A percentile compares a stretch with the other conserved stretches of the same genome.
These are phyloP conservation scores for Caenorhabditis parvicauda DNA, from an alignment of 2,888 invertebrate genomes.

Conservation along the genomic window DNA sequence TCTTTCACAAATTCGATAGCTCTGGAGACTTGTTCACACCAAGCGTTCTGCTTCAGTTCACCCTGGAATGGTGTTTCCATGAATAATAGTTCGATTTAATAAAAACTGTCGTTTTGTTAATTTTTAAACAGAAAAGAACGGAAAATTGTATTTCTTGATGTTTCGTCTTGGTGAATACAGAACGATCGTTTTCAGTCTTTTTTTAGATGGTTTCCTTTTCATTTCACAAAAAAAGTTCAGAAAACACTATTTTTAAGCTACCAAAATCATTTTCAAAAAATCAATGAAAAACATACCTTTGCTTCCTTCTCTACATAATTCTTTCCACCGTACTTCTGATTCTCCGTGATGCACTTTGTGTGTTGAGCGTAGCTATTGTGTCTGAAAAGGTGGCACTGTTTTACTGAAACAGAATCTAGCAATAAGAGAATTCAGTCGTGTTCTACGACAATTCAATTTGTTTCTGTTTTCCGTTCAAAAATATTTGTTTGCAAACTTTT, in stretches of 20 bases:
- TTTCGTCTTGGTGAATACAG: too few species aligned
- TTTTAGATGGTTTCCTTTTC: too few species aligned
- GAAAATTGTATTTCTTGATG: too few species aligned
- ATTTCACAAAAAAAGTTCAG: neutral
- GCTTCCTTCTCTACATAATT: constrained; percentile 64
- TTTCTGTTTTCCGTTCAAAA: neutral
- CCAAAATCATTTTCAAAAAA: neutral
- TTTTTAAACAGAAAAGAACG: too few species aligned
- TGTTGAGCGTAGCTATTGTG: constrained; percentile 77
- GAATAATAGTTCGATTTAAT: too few species aligned
- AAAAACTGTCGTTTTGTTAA: too few species aligned
- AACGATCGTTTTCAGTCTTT: too few species aligned
- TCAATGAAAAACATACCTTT: constrained; percentile 36
- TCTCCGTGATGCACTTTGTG: constrained; percentile 81
- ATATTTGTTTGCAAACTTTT: neutral
- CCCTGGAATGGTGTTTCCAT: constrained; percentile 62
- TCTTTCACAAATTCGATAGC: constrained; percentile 55
- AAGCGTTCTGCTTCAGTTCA: constrained; percentile 66
- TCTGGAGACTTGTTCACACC: constrained; percentile 63
- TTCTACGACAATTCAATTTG: neutral
- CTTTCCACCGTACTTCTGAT: constrained; percentile 78
- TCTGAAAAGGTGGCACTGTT: constrained; percentile 69
- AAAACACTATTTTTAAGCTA: neutral
- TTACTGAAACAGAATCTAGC: neutral
- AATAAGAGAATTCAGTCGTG: neutral